Base-by-base conservation (phyloP, 2,888 invertebrate genomes). In the Morpho deidamia region DNA sequence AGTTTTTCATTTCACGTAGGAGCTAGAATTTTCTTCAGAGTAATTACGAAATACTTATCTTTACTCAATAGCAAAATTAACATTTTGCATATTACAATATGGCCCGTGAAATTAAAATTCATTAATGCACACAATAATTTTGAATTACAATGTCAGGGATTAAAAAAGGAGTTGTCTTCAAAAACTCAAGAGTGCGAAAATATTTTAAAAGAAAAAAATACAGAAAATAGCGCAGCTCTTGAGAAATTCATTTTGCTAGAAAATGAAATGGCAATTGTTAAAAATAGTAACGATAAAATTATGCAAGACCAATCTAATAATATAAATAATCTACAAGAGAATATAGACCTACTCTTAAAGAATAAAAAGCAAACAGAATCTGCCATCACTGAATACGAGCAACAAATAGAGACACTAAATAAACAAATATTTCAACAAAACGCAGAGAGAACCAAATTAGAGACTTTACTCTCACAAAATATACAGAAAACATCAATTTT, bases 41-140 rank as follows among this genome's bases (percentile, higher is more conserved):
- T 39, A 46, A 32, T 58, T n/a, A 51, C 37, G 33, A 51, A 45
- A 42, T 45, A 53, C 51, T 57, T 49, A 48, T 56, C 59, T 72
- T 62, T 58, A 75, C 72, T 72, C 62, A 59, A 59, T 50, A 65
- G 69, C 61, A 61, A 46, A 52, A 70, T 76, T 64, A 72, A 73
- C 53, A 70, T 72, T 62, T 74, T 83, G 61, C 66, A 76, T 72
- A 63, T 63, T 47, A 75, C 84, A 55, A 63, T 82, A 66, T 71
- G 78, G 58, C 67, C 57, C 37, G 66, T 81, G 43, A 70, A 79
- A 68, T 66, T 68, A 51, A 78, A 78, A 60, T 64, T 78, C 45
- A 59, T 59, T 43, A 72, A 74, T 38, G 58, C 70, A 2, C 76
- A 83, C 69, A 66, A 64, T 8, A 56, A 40, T 39, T 59, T 63